phyloP scores from a whole-genome alignment of 2,888 invertebrate genomes.

The Galerucella calmariensis region DNA sequence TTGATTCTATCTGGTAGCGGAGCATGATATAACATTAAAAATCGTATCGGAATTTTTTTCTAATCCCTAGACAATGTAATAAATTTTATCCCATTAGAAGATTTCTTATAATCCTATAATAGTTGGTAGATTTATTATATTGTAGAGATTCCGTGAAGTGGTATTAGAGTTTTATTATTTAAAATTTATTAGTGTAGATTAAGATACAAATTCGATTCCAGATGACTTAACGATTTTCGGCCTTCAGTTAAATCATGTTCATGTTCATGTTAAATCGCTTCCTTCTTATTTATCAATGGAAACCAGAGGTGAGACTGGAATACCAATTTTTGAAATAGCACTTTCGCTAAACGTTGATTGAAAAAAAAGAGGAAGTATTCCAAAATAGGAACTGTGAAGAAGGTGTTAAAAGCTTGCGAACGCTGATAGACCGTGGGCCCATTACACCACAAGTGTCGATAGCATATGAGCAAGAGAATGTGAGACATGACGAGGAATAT shows the following conservation, averaged over 20 bases:
- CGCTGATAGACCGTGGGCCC: too few species aligned
- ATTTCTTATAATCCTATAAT: constrained; percentile 30
- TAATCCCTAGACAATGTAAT: constrained; percentile 33
- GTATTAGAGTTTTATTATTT: constrained; percentile 22
- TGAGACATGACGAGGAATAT: too few species aligned
- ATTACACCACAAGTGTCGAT: too few species aligned
- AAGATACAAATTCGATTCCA: neutral
- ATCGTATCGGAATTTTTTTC: constrained; percentile 29
- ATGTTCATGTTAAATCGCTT: neutral
- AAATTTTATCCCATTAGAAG: constrained; percentile 31
- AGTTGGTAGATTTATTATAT: constrained; percentile 23
- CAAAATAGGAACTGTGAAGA: too few species aligned
- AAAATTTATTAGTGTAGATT: constrained; percentile 22
- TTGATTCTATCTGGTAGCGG: constrained; percentile 6
- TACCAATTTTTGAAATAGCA: neutral
- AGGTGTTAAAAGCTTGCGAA: too few species aligned
- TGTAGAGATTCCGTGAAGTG: constrained; percentile 27
- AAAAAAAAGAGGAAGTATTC: too few species aligned
- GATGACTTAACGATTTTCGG: neutral
- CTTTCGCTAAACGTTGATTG: too few species aligned
- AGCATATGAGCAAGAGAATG: too few species aligned
- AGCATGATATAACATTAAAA: constrained; percentile 14
- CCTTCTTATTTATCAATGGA: neutral
- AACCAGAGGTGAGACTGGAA: neutral
- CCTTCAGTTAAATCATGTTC: too few species aligned